Evolutionary conservation across 2,888 invertebrate species (phyloP).

Genomic region (Nephrotoma flavescens): DNA sequence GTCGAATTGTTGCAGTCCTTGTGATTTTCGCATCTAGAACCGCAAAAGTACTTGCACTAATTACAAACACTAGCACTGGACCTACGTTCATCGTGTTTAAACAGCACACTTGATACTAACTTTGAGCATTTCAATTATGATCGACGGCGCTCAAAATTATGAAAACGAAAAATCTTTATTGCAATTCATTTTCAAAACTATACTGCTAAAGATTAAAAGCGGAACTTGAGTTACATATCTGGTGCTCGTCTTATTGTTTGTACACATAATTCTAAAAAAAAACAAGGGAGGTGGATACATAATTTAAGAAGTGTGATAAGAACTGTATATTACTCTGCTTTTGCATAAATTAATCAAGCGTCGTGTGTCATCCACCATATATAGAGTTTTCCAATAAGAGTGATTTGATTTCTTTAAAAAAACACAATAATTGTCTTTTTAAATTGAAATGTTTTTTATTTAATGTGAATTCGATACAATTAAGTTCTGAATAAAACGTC

Average conservation of each 20-base stretch:
- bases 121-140: not conserved
- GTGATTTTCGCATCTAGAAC: too few relatives aligned
- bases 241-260: not conserved
- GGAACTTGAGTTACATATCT: not conserved
- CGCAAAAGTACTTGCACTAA: not conserved
- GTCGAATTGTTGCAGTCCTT: not conserved
- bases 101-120: not conserved
- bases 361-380: not conserved
- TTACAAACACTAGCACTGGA: not conserved
- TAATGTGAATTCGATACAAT: too few relatives aligned
- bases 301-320: not conserved
- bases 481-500: too few relatives aligned
- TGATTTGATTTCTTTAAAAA: too few relatives aligned
- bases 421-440: too few relatives aligned
- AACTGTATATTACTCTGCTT: not conserved
- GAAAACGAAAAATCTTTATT: not conserved
- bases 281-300: not conserved
- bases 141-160: not conserved
- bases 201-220: not conserved
- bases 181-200: not conserved
- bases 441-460: too few relatives aligned
- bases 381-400: too few relatives aligned
- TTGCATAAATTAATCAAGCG: not conserved
- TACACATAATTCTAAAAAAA: not conserved
- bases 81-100: not conserved